Base-by-base conservation (phyloP, 2,797 vertebrate species). In the Pangasius krempfi region DNA sequence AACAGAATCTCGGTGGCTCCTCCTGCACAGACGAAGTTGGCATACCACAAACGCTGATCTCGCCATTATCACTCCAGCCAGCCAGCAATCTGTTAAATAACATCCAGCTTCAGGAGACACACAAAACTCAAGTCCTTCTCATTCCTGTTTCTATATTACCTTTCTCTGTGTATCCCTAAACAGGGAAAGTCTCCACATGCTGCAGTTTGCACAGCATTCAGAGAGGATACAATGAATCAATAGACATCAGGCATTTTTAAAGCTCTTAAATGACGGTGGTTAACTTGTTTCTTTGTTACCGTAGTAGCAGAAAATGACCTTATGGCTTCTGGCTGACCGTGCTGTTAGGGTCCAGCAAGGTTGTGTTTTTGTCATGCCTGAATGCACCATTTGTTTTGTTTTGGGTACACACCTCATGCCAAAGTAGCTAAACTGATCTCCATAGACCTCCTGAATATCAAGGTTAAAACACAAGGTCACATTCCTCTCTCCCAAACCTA, bases 61-160 rank as follows among this genome's bases (percentile, higher is more conserved):
- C 6, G 4, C 50, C 5, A 66, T 80, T 91, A 92, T 91, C 92
- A 72, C 70, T 83, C 5, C 8, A 8, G 79, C 80, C 89, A 88
- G 87, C 81, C 88, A 79, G 62, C 89, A 91, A 91, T 89, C 89
- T 91, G 91, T 92, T 91, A 90, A 91, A 90, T 89, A 91, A 90
- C 85, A 40, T 66, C 73, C 22, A 50, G 78, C 66, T 70, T 84
- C 76, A 76, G 86, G 80, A 82, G 84, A 84, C 40, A 88, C 76
- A 72, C 33, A 4, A 66, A 58, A 44, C 64, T 40, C 82, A 20
- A 64, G 75, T 33, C 84, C 30, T 78, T 60, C 44, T 52, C 1
- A 13, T 54, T 54, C 50, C 47, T 73, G 10, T 56, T 52, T 84
- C n/a, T 47, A 5, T 80, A 40, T 60, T 58, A 40, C 1, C 12